Conservation (phyloP, 2,888 invertebrate species). For the Drosophila colorata region DNA sequence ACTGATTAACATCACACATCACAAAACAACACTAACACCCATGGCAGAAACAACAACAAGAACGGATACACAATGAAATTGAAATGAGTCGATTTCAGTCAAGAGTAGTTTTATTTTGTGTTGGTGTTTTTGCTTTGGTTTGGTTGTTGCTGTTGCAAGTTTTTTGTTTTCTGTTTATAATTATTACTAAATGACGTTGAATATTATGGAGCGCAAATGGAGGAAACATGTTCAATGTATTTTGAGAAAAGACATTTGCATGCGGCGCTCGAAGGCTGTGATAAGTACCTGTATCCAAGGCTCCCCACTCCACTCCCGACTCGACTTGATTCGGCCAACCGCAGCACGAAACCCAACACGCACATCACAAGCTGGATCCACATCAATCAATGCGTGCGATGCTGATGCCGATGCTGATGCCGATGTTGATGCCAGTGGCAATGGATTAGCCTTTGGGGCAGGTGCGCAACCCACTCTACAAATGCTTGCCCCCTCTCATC, state of each 20-base stretch:
- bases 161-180: slow-evolving; percentile 69
- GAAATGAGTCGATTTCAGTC: slow-evolving; percentile 46
- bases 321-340: slow-evolving; percentile 30
- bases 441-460: slow-evolving; percentile 66
- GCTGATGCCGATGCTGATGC: slow-evolving; percentile 16
- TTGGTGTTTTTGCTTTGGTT: slow-evolving; percentile 35
- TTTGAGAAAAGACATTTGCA: slow-evolving; percentile 80
- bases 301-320: slow-evolving; percentile 31
- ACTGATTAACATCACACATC: slow-evolving; percentile 69
- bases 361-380: slow-evolving; percentile 44
- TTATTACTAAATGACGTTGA: slow-evolving; percentile 77
- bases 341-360: slow-evolving; percentile 44
- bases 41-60: slow-evolving; percentile 14
- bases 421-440: slow-evolving; percentile 30
- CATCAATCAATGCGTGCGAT: slow-evolving; percentile 56
- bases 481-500: slow-evolving; percentile 64
- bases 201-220: slow-evolving; percentile 80
- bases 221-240: slow-evolving; percentile 77
- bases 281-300: slow-evolving; percentile 83
- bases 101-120: slow-evolving; percentile 38
- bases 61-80: slow-evolving; percentile 34
- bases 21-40: slow-evolving; percentile 16
- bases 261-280: slow-evolving; percentile 84
- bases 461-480: slow-evolving; percentile 74
- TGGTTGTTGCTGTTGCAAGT: slow-evolving; percentile 56